Evolutionary conservation across 2,888 invertebrate species (phyloP).

Genomic region (Myathropa florea): DNA sequence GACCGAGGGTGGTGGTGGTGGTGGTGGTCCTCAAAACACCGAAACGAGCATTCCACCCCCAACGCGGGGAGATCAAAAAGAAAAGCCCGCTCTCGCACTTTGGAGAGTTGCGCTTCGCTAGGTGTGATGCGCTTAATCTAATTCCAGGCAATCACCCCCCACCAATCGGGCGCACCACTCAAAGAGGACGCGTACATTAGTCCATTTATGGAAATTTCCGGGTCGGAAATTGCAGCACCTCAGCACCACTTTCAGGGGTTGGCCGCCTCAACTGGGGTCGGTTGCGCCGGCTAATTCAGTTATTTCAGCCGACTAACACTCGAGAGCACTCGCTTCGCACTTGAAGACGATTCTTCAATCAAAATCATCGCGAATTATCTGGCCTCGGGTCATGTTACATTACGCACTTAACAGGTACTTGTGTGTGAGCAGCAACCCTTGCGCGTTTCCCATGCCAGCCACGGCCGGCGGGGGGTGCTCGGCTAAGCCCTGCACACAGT

Average conservation of each 20-base stretch:
- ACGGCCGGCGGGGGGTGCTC: background rate
- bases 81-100: background rate
- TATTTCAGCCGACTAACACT: slow-evolving; percentile 56
- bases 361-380: slow-evolving; percentile 70
- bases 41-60: slow-evolving; percentile 2
- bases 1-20: no score
- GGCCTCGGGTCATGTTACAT: slow-evolving; percentile 71
- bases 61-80: slow-evolving; percentile 35
- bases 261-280: slow-evolving; percentile 11
- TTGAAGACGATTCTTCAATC: slow-evolving; percentile 66
- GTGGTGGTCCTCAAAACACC: background rate
- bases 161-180: slow-evolving; percentile 7
- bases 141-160: slow-evolving; percentile 36
- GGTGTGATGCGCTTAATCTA: slow-evolving; percentile 25
- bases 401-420: slow-evolving; percentile 71
- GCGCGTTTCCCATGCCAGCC: background rate
- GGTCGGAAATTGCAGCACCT: slow-evolving; percentile 10
- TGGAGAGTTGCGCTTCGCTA: background rate
- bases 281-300: slow-evolving; percentile 62
- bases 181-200: slow-evolving; percentile 47
- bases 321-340: slow-evolving; percentile 49
- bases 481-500: slow-evolving; percentile 53
- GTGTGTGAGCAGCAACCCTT: slow-evolving; percentile 66
- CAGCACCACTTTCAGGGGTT: background rate
- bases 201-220: slow-evolving; percentile 58